Percentiles rank a stretch among this genome's conserved stretches.
Evolutionary conservation across 2,888 invertebrate genomes (phyloP).

Genomic region (Zygogramma bicolorata): DNA sequence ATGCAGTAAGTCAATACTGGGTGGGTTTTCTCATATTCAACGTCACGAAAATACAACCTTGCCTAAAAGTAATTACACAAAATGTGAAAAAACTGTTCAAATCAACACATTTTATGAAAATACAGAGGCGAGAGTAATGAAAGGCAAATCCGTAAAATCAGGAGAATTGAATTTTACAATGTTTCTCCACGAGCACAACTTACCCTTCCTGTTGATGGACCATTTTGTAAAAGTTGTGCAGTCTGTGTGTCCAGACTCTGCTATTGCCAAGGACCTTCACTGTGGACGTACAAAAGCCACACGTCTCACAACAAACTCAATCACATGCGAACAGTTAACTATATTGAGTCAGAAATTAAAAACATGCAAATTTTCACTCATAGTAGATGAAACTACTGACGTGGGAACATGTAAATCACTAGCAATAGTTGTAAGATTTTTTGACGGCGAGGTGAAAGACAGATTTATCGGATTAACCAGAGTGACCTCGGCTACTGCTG

Average conservation of each 20-base stretch:
- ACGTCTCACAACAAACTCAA: slow-evolving; percentile 33
- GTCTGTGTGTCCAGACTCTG: slow-evolving; percentile 40
- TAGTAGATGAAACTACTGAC: slow-evolving; percentile 52
- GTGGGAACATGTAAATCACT: slow-evolving; percentile 41
- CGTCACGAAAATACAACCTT: too few species aligned
- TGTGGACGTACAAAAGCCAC: slow-evolving; percentile 39
- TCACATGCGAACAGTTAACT: slow-evolving; percentile 28
- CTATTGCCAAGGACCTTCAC: slow-evolving; percentile 42
- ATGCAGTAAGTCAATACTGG: slow-evolving; percentile 10
- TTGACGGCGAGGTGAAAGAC: slow-evolving; percentile 30
- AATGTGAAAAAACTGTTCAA: neutral
- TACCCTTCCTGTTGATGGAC: slow-evolving; percentile 45
- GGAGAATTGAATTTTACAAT: slow-evolving; percentile 39
- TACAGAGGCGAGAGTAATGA: too few species aligned
- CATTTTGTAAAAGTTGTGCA: slow-evolving; percentile 35
- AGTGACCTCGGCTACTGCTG: slow-evolving; percentile 16
- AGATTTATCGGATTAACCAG: slow-evolving; percentile 21
- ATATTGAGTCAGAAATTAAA: slow-evolving; percentile 26
- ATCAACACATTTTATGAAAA: too few species aligned
- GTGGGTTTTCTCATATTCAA: slow-evolving; percentile 18
- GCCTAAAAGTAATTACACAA: slow-evolving; percentile 11
- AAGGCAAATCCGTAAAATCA: slow-evolving; percentile 9
- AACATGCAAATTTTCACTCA: slow-evolving; percentile 41
- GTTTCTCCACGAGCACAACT: slow-evolving; percentile 46
- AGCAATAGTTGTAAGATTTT: slow-evolving; percentile 39